These are phyloP conservation scores for Diglossa cyanea DNA, from an alignment of 2,797 vertebrate species.

Conservation along the genomic window DNA sequence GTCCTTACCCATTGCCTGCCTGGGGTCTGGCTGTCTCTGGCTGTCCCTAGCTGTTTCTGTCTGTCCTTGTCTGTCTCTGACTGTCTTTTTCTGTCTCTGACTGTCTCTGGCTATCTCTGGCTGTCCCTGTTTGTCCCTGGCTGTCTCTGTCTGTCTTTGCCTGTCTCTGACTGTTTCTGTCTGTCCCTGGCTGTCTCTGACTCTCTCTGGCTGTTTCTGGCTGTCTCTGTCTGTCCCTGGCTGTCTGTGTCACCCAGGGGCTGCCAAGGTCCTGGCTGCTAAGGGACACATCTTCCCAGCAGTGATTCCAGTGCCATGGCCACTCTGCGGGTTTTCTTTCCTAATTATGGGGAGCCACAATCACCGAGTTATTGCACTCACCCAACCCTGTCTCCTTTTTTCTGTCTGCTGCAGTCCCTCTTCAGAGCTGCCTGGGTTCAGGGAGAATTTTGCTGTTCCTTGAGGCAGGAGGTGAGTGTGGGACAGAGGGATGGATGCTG, in stretches of 20 bases:
- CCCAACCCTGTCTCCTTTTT: not conserved
- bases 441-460: not conserved
- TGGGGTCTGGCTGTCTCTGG: not conserved
- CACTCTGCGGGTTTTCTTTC: not conserved
- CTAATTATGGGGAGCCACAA: not conserved
- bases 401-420: not conserved
- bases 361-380: not conserved
- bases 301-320: not conserved
- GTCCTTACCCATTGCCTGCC: not conserved
- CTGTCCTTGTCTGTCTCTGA: not conserved
- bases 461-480: not conserved
- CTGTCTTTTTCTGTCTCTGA: not conserved
- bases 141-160: not conserved
- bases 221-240: not conserved
- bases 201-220: accelerated
- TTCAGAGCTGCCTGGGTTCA: not conserved
- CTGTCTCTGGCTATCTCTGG: not conserved
- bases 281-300: not conserved
- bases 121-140: not conserved
- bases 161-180: not conserved
- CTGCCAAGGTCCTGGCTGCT: not conserved
- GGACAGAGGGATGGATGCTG: not conserved
- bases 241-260: not conserved
- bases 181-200: accelerated
- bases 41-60: no score